A percentile compares a stretch with the other conserved stretches of the same genome.
Evolutionary conservation across 2,888 invertebrate genomes (phyloP).

Genomic region (Xylophagus ater): DNA sequence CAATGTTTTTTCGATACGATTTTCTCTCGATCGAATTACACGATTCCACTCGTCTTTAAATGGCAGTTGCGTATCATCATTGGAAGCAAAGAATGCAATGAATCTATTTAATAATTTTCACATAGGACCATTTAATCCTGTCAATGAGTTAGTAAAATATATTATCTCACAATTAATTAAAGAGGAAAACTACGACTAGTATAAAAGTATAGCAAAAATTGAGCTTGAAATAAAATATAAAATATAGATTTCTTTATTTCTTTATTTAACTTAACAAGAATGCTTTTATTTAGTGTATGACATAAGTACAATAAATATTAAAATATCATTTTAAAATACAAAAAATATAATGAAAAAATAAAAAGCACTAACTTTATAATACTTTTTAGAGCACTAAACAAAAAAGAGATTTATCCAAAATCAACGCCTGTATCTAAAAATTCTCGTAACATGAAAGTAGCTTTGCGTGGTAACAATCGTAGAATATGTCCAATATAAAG

Average conservation of each 20-base stretch:
- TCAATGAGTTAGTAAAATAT: too few species aligned
- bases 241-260: background rate
- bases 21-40: too few species aligned
- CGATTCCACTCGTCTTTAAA: too few species aligned
- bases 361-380: background rate
- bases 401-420: conserved; percentile 40
- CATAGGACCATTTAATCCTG: too few species aligned
- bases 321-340: background rate
- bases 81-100: too few species aligned
- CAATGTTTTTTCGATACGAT: too few species aligned
- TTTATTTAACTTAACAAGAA: background rate
- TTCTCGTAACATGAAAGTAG: conserved; percentile 49
- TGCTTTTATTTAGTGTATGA: background rate
- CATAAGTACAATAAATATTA: background rate
- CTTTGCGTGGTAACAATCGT: conserved; percentile 48
- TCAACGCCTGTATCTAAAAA: conserved; percentile 53
- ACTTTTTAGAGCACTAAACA: background rate
- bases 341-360: background rate
- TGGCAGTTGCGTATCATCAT: too few species aligned
- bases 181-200: too few species aligned
- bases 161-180: too few species aligned
- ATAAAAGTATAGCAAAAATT: too few species aligned
- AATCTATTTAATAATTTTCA: too few species aligned
- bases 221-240: too few species aligned
- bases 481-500: conserved; percentile 47